A percentile compares a stretch with the other conserved stretches of the same genome.
Conservation (phyloP, 2,113 vertebrate species). For the Empidonax alnorum region DNA sequence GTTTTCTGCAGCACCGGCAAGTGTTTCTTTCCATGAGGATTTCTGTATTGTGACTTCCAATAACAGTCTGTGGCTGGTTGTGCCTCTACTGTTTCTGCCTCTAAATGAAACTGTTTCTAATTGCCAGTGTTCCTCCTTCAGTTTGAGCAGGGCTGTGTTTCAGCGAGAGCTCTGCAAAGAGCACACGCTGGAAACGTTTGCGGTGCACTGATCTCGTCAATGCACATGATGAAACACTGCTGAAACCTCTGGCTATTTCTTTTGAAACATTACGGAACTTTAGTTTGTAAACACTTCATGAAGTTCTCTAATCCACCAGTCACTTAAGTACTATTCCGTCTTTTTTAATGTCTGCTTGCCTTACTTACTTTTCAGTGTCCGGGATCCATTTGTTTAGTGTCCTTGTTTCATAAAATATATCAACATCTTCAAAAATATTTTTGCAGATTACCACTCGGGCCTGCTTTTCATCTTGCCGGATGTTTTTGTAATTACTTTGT, state of each 20-base stretch:
- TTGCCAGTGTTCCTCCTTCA: neutral
- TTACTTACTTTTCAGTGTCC: neutral
- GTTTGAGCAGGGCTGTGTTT: neutral
- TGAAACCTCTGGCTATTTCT: neutral
- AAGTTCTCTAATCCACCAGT: neutral
- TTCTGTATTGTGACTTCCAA: neutral
- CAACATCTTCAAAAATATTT: neutral
- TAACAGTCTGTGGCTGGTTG: neutral
- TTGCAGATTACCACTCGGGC: neutral
- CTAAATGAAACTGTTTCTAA: neutral
- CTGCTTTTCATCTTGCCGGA: neutral
- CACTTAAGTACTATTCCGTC: neutral
- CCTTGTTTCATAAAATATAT: neutral
- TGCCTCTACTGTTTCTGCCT: constrained; percentile 11
- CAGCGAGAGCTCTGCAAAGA: neutral
- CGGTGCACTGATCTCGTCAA: neutral
- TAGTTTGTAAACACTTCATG: neutral
- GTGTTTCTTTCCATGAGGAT: neutral
- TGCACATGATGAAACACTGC: neutral
- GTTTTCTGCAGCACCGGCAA: neutral
- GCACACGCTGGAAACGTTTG: neutral
- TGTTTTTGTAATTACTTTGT: neutral
- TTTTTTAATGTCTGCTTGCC: neutral
- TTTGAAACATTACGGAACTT: neutral
- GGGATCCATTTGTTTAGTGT: neutral